A percentile compares a stretch with the other conserved stretches of the same genome.
These are phyloP conservation scores for Hydrozoanthus gracilis DNA, from an alignment of 92 coral and sea anemone genomes.

Conservation along the genomic window DNA sequence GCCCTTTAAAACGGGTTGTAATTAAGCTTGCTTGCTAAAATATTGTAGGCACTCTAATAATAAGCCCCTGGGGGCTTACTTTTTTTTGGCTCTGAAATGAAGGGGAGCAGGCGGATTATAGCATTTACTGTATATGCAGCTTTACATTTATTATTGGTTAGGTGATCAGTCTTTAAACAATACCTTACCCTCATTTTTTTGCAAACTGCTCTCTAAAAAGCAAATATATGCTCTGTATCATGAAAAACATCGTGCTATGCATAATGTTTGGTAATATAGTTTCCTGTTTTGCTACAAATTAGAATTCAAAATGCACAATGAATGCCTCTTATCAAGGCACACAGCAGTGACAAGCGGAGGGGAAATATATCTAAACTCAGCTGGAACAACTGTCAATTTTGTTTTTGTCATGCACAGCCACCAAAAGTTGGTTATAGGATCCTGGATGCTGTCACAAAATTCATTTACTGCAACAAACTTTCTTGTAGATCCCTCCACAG, in stretches of 20 bases:
- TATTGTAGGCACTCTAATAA: conserved; percentile 8
- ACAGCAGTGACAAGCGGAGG: conserved; percentile 33
- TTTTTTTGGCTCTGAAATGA: conserved; percentile 9
- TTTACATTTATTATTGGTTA: conserved; percentile 27
- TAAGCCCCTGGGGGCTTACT: conserved; percentile 16
- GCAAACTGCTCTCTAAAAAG: conserved; percentile 28
- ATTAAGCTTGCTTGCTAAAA: conserved; percentile 12
- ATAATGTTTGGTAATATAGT: conserved; percentile 25
- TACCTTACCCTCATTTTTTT: conserved; percentile 22
- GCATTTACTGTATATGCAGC: conserved; percentile 26
- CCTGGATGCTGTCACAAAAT: conserved; percentile 17
- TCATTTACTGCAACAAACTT: conserved; percentile 2
- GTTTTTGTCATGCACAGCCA: conserved; percentile 12
- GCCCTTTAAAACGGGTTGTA: conserved; percentile 10
- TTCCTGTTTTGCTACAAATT: conserved; percentile 16
- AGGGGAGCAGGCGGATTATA: conserved; percentile 9
- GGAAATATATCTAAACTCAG: conserved; percentile 24
- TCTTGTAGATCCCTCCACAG: conserved; percentile 16
- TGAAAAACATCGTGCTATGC: conserved; percentile 21
- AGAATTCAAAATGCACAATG: conserved; percentile 18
- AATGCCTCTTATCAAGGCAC: conserved; percentile 29
- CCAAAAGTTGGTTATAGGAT: conserved; percentile 16
- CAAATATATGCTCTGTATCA: conserved; percentile 25
- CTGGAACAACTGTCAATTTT: conserved; percentile 25
- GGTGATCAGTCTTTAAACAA: conserved; percentile 19